phyloP scores from a whole-genome alignment of 2,888 invertebrate genomes.

The Cephus runcator region DNA sequence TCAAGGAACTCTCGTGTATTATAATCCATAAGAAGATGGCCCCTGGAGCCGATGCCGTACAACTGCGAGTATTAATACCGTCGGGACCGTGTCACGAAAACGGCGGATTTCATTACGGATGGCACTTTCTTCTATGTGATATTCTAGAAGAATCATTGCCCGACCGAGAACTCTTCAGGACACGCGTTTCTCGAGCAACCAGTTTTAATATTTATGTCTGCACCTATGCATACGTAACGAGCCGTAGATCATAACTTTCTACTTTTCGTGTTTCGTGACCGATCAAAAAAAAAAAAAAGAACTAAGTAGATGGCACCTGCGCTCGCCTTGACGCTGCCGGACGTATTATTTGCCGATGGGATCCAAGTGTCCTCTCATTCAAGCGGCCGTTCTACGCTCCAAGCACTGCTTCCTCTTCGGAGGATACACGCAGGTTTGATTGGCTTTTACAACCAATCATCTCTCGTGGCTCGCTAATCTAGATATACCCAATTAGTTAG shows the following conservation, averaged over 20 bases:
- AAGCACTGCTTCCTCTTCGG: neutral
- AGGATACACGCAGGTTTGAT: neutral
- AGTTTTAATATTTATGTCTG: conserved; percentile 37
- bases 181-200: conserved; percentile 16
- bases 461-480: neutral
- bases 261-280: conserved; percentile 23
- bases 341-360: neutral
- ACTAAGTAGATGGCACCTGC: conserved; percentile 7
- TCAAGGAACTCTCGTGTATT: neutral
- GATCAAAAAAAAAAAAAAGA: conserved; percentile 15
- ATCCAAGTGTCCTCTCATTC: neutral
- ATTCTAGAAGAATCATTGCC: neutral
- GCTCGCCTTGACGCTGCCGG: neutral
- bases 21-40: neutral
- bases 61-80: neutral
- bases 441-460: neutral
- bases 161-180: neutral
- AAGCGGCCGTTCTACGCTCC: neutral
- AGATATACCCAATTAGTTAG: conserved; percentile 29
- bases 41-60: neutral
- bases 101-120: neutral
- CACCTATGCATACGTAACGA: conserved; percentile 57
- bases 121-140: neutral
- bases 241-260: conserved; percentile 48
- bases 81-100: neutral